Evolutionary conservation across 2,888 invertebrate genomes (phyloP).

Genomic region (Drosophila peninsularis): DNA sequence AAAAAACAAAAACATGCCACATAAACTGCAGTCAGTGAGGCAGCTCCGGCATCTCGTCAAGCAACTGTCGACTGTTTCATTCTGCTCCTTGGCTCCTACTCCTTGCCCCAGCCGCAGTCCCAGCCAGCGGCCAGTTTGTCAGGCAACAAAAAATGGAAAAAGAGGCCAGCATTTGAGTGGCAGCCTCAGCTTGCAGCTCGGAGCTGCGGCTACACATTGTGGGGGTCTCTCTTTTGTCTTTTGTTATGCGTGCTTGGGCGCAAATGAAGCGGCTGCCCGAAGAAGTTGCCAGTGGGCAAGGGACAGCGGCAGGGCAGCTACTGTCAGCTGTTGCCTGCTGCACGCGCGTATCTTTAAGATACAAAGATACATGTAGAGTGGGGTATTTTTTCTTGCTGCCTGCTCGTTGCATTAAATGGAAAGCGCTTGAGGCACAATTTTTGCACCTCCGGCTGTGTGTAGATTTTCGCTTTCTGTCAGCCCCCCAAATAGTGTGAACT

Average conservation of each 20-base stretch:
- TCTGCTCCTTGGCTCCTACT: conserved; percentile 27
- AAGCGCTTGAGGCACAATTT: conserved; percentile 63
- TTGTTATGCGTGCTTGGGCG: conserved; percentile 81
- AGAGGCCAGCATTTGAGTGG: conserved; percentile 74
- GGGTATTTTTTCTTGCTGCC: conserved; percentile 20
- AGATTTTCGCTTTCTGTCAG: conserved; percentile 53
- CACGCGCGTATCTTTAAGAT: conserved; percentile 67
- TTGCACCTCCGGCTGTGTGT: conserved; percentile 56
- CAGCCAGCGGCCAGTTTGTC: conserved; percentile 50
- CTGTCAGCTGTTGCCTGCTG: conserved; percentile 70
- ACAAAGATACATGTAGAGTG: conserved; percentile 43
- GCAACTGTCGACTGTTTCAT: conserved; percentile 74
- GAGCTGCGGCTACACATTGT: conserved; percentile 40
- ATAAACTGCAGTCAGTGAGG: conserved; percentile 67
- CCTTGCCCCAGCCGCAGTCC: background rate
- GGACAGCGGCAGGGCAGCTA: conserved; percentile 12
- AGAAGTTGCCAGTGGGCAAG: conserved; percentile 25
- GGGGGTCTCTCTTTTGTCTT: conserved; percentile 67
- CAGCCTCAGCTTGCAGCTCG: conserved; percentile 41
- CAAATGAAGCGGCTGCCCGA: conserved; percentile 73
- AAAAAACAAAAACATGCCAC: conserved; percentile 39
- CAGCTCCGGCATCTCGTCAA: conserved; percentile 74
- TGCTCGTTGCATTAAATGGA: conserved; percentile 65
- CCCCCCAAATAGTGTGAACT: conserved; percentile 22
- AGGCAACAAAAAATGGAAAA: conserved; percentile 38